These are phyloP conservation scores for Hippocampus barbouri DNA, from an alignment of 2,113 vertebrate species.

Conservation along the genomic window DNA sequence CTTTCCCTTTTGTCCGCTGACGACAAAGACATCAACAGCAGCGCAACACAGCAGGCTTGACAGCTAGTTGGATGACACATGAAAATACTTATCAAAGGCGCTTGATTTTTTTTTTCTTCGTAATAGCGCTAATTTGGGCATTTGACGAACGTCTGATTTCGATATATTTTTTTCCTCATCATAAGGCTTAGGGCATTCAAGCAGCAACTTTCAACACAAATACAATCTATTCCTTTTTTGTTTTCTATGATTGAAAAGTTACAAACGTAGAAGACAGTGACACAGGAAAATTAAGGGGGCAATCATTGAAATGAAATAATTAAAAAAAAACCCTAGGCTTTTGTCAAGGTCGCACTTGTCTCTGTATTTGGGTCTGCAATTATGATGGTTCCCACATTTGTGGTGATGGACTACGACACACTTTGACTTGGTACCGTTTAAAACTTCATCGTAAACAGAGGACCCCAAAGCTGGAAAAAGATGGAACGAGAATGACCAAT, in stretches of 20 bases:
- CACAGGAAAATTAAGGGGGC: constrained; percentile 17
- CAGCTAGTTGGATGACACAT: constrained; percentile 59
- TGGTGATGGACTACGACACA: too few species aligned
- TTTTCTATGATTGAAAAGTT: constrained; percentile 46
- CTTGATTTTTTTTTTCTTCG: constrained; percentile 17
- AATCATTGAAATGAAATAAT: constrained; percentile 7
- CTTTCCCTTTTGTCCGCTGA: not conserved
- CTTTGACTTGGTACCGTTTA: too few species aligned
- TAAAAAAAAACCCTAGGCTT: not conserved
- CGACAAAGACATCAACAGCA: constrained; percentile 40
- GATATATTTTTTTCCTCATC: constrained; percentile 48
- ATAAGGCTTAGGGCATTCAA: constrained; percentile 78
- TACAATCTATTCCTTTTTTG: constrained; percentile 70
- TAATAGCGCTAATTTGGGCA: constrained; percentile 36
- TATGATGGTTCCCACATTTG: too few species aligned
- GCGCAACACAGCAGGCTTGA: constrained; percentile 54
- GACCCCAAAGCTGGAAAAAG: too few species aligned
- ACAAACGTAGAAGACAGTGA: constrained; percentile 24
- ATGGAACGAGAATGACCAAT: too few species aligned
- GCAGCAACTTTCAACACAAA: constrained; percentile 73
- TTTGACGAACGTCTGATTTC: constrained; percentile 49
- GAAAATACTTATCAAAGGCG: constrained; percentile 2
- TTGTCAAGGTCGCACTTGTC: constrained; percentile 42
- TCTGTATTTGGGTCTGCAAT: constrained; percentile 2
- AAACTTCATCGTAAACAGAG: too few species aligned